phyloP scores from a whole-genome alignment of 2,797 vertebrate species.

The Carcharodon carcharias region DNA sequence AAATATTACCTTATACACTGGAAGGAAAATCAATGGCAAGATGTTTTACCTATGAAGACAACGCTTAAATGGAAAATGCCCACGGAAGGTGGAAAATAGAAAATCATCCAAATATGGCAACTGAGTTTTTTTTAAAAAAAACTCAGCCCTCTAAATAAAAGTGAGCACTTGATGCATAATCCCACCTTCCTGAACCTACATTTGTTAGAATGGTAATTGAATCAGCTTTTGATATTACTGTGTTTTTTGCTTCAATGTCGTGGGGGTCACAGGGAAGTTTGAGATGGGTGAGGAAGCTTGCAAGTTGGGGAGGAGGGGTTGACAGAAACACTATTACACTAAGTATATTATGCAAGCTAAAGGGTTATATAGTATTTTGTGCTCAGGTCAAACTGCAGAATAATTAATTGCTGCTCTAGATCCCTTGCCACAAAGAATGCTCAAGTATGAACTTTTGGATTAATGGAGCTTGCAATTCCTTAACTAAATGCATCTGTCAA shows the following conservation, averaged over 20 bases:
- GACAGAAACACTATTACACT: neutral
- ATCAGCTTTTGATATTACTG: neutral
- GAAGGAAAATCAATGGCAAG: neutral
- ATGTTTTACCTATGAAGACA: neutral
- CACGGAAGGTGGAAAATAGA: neutral
- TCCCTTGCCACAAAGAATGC: neutral
- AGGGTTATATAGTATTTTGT: neutral
- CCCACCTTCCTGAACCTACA: neutral
- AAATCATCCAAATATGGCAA: neutral
- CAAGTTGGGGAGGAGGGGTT: neutral
- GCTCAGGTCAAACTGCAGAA: neutral
- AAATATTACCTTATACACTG: neutral
- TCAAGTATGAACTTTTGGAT: neutral
- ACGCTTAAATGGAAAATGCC: neutral
- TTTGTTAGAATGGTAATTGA: neutral
- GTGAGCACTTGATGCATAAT: neutral
- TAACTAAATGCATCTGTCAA: neutral
- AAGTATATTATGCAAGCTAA: neutral
- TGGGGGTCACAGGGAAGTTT: neutral
- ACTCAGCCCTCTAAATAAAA: neutral
- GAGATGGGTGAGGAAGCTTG: neutral
- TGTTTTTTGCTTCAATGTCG: neutral
- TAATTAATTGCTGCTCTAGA: neutral
- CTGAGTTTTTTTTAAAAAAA: neutral
- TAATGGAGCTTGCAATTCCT: neutral